Percentiles rank a stretch among this genome's conserved stretches.
These are phyloP conservation scores for Actenoides lindsayi DNA, from an alignment of 2,113 vertebrate genomes.

Conservation along the genomic window DNA sequence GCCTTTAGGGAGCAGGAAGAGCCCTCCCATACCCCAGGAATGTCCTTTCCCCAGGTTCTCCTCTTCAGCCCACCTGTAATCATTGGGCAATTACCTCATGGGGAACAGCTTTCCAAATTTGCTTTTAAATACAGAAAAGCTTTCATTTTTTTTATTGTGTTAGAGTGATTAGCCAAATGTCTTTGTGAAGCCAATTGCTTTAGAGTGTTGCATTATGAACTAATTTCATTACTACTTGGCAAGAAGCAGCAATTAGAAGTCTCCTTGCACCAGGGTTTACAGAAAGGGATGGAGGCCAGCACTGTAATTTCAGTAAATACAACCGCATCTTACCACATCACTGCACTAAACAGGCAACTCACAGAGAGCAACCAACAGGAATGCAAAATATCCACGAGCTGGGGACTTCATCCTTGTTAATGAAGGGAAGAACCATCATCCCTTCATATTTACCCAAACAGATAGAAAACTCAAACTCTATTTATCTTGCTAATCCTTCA, in stretches of 20 bases:
- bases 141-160: not conserved
- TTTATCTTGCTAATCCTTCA: not conserved
- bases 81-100: not conserved
- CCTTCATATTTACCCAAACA: not conserved
- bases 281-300: not conserved
- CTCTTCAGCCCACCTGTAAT: not conserved
- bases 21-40: not conserved
- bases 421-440: not conserved
- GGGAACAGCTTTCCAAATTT: not conserved
- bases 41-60: not conserved
- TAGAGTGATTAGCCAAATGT: not conserved
- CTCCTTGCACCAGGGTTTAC: not conserved
- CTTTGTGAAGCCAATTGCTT: not conserved
- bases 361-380: not conserved
- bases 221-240: constrained; percentile 12
- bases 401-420: not conserved
- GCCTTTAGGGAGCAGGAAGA: not conserved
- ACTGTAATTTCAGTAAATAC: not conserved
- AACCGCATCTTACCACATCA: not conserved
- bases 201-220: not conserved
- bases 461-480: not conserved
- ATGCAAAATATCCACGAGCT: not conserved
- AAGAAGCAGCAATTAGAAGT: not conserved
- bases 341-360: not conserved
- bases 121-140: not conserved